Evolutionary conservation across 2,888 invertebrate species (phyloP).

Genomic region (Cosmopolites sordidus): DNA sequence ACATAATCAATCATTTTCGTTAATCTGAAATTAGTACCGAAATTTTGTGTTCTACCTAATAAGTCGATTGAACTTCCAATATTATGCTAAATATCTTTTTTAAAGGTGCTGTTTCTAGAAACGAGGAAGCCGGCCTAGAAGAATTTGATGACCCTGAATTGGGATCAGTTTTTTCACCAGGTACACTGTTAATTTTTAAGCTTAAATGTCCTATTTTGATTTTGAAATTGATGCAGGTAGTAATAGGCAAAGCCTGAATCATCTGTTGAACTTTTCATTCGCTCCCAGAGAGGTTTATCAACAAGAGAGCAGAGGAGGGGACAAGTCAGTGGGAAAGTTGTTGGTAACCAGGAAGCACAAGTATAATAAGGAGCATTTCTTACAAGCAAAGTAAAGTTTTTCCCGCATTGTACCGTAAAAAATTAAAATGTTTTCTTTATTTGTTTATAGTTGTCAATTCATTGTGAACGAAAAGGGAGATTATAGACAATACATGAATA

Average conservation of each 20-base stretch:
- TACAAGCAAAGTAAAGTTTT: slow-evolving; percentile 82
- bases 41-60: too few species aligned
- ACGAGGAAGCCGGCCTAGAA: slow-evolving; percentile 63
- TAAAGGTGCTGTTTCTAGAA: slow-evolving; percentile 57
- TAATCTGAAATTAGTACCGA: too few species aligned
- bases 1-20: too few species aligned
- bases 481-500: slow-evolving; percentile 69
- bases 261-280: slow-evolving; percentile 90
- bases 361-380: slow-evolving; percentile 89
- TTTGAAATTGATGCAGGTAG: slow-evolving; percentile 68
- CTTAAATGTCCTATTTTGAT: slow-evolving; percentile 33
- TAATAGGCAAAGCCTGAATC: slow-evolving; percentile 89
- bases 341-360: slow-evolving; percentile 58
- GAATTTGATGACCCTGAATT: slow-evolving; percentile 63
- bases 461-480: slow-evolving; percentile 80
- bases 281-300: slow-evolving; percentile 43
- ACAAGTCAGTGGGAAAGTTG: slow-evolving; percentile 32
- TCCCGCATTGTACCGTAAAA: background rate
- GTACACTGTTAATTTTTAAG: slow-evolving; percentile 6
- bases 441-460: slow-evolving; percentile 81
- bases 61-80: too few species aligned
- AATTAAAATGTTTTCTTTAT: slow-evolving; percentile 4
- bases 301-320: slow-evolving; percentile 2
- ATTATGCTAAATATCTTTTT: too few species aligned
- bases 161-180: slow-evolving; percentile 67